phyloP scores from a whole-genome alignment of 2,113 vertebrate species.

The Ophthalmolycus amberensis region DNA sequence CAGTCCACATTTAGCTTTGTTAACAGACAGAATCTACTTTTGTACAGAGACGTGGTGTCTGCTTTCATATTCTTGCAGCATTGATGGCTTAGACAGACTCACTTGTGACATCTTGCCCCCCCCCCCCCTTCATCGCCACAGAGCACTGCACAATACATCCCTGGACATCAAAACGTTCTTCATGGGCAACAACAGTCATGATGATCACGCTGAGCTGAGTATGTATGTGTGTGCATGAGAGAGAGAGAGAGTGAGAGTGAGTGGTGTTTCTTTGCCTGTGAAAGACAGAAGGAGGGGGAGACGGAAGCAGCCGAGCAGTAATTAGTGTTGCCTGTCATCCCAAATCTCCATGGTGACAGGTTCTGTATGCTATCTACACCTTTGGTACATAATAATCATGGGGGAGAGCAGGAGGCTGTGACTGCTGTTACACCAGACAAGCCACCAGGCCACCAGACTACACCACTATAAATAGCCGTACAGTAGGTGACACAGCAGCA shows the following conservation, averaged over 20 bases:
- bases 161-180: conserved; percentile 48
- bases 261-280: conserved; percentile 33
- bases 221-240: conserved; percentile 2
- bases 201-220: conserved; percentile 25
- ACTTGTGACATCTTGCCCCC: conserved; percentile 6
- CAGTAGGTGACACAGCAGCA: conserved; percentile 28
- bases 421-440: conserved; percentile 41
- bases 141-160: conserved; percentile 36
- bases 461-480: conserved; percentile 56
- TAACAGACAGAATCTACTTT: background rate
- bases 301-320: conserved; percentile 56
- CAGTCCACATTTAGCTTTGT: background rate
- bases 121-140: background rate
- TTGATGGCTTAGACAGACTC: conserved; percentile 20
- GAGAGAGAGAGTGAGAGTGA: background rate
- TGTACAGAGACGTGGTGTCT: background rate
- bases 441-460: conserved; percentile 40
- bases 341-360: conserved; percentile 81
- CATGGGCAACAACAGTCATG: conserved; percentile 24
- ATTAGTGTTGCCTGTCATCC: conserved; percentile 76
- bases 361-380: conserved; percentile 69
- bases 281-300: conserved; percentile 40
- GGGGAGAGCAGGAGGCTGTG: conserved; percentile 64
- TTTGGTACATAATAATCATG: conserved; percentile 66
- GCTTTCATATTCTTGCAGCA: conserved; percentile 34